phyloP scores from a whole-genome alignment of 2,113 vertebrate genomes.

The Marcusenius ussheri region DNA sequence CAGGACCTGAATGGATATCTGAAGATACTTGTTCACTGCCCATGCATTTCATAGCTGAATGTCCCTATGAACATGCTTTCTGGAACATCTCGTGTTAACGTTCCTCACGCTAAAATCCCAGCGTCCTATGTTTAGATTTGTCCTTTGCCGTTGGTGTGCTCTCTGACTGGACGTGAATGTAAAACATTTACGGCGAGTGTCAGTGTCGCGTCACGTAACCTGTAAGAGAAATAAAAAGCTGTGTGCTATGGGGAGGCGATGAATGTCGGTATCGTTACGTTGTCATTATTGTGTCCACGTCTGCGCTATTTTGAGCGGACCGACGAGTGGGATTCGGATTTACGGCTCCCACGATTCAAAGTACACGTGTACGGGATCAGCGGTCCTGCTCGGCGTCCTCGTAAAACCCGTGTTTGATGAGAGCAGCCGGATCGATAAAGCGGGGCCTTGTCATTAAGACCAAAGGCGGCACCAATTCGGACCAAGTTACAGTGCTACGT shows the following conservation, averaged over 20 bases:
- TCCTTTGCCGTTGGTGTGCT: not conserved
- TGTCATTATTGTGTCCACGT: not conserved
- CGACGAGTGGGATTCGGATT: not conserved
- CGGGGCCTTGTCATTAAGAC: not conserved
- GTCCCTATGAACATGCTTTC: not conserved
- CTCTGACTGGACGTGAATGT: not conserved
- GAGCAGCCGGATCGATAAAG: not conserved
- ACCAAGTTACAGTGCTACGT: not conserved
- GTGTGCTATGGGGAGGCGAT: too few species aligned
- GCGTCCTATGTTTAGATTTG: not conserved
- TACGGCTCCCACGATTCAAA: not conserved
- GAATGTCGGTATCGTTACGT: not conserved
- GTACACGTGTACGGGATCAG: not conserved
- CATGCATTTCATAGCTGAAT: not conserved
- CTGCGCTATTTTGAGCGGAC: not conserved
- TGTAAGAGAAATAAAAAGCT: not conserved
- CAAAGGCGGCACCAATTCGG: not conserved
- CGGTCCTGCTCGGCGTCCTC: not conserved
- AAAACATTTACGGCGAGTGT: not conserved
- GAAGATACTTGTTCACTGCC: not conserved
- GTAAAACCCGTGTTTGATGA: not conserved
- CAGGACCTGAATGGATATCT: not conserved
- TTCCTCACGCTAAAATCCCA: not conserved
- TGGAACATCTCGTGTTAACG: not conserved
- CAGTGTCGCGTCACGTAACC: not conserved